phyloP scores from a whole-genome alignment of 2,113 vertebrate species.

The Rousettus leschenaultii region DNA sequence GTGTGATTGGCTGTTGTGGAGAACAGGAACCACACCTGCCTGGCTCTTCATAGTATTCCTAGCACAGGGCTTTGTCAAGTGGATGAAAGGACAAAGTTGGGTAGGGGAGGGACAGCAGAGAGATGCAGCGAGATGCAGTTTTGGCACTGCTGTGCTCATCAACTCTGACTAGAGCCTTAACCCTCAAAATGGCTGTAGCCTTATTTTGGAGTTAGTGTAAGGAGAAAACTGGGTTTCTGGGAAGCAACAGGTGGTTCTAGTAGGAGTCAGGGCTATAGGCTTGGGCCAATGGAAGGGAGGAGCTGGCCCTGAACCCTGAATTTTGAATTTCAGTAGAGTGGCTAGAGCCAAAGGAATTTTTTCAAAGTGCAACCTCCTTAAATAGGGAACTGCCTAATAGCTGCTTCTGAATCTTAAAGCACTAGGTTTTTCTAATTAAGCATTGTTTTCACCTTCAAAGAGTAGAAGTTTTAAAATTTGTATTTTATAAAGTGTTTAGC shows the following conservation, averaged over 20 bases:
- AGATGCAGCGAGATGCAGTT: not conserved
- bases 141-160: not conserved
- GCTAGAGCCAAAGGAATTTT: not conserved
- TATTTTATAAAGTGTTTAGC: not conserved
- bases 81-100: not conserved
- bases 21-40: not conserved
- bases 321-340: not conserved
- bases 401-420: not conserved
- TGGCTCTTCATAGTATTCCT: not conserved
- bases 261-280: not conserved
- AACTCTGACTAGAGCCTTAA: not conserved
- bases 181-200: not conserved
- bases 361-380: not conserved
- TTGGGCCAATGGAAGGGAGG: not conserved
- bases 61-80: not conserved
- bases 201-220: not conserved
- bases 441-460: not conserved
- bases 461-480: not conserved
- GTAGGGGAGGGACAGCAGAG: not conserved
- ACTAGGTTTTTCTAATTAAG: not conserved
- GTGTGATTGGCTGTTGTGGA: not conserved
- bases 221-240: not conserved
- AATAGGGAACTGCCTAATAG: rapidly evolving
- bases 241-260: not conserved
- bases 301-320: not conserved